Percentiles rank a stretch among this genome's conserved stretches.
These are phyloP conservation scores for Phrynosoma blainvillii DNA, from an alignment of 2,113 vertebrate species.

Conservation along the genomic window DNA sequence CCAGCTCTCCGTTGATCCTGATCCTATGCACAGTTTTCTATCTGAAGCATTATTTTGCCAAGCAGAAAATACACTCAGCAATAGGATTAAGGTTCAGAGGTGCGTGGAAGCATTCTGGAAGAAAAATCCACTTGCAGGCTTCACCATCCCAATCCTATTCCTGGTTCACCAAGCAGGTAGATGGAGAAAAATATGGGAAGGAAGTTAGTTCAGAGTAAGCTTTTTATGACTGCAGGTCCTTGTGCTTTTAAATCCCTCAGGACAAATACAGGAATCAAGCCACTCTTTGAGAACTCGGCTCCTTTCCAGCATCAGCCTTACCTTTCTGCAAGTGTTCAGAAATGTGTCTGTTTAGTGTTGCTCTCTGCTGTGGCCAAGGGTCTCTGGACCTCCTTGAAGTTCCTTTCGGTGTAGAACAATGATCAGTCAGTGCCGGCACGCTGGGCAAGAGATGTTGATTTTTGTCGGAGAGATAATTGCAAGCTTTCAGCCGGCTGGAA, in stretches of 20 bases:
- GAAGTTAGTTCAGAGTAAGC: neutral
- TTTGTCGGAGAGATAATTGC: neutral
- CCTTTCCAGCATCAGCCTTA: neutral
- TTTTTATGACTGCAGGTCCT: rapidly evolving
- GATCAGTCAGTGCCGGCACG: too few relatives aligned
- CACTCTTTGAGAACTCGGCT: neutral
- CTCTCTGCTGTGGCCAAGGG: too few relatives aligned
- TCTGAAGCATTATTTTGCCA: neutral
- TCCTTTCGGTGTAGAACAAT: neutral
- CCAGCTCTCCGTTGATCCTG: neutral
- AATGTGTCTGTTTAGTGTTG: too few relatives aligned
- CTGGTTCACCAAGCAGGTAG: neutral
- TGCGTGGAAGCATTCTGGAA: too few relatives aligned
- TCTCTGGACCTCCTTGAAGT: neutral
- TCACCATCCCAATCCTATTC: too few relatives aligned
- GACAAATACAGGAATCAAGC: too few relatives aligned
- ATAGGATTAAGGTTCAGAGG: neutral
- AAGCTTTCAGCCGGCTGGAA: rapidly evolving
- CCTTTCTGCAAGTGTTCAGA: neutral
- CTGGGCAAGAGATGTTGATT: neutral
- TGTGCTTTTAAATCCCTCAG: too few relatives aligned
- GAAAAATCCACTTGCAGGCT: neutral
- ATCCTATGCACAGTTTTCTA: neutral
- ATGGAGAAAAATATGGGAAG: neutral
- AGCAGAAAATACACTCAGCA: neutral